A percentile compares a stretch with the other conserved stretches of the same genome.
phyloP scores from a whole-genome alignment of 2,888 invertebrate species.

The Cephus nigrinus region DNA sequence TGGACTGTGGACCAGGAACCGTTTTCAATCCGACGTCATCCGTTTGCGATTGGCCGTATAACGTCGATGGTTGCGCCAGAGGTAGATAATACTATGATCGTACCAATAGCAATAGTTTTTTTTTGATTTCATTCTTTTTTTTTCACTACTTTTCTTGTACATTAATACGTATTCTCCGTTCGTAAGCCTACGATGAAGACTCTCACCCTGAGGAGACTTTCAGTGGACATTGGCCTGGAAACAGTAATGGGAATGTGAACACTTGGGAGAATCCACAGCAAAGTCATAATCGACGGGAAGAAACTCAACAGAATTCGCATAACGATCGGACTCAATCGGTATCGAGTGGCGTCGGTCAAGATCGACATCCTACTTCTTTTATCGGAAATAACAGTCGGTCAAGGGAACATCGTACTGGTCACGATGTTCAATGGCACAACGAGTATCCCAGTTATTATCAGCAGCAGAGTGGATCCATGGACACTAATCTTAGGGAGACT shows the following conservation, averaged over 20 bases:
- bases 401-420: background rate
- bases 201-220: background rate
- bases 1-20: slow-evolving; percentile 66
- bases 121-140: too few species aligned
- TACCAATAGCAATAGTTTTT: background rate
- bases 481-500: background rate
- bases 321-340: background rate
- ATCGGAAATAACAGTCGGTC: background rate
- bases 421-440: background rate
- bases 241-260: background rate
- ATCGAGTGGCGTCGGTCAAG: background rate
- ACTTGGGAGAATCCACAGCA: background rate
- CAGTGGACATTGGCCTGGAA: background rate
- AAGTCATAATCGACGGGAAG: slow-evolving; percentile 3
- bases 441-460: background rate
- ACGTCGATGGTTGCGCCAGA: slow-evolving; percentile 55
- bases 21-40: slow-evolving; percentile 60
- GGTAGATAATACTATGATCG: background rate
- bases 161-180: background rate
- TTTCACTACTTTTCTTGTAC: background rate
- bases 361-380: background rate
- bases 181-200: background rate
- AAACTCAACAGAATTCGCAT: background rate
- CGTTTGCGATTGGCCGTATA: slow-evolving; percentile 64
- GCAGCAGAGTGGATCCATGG: background rate